These are phyloP conservation scores for Palythoa caribaeorum DNA, from an alignment of 92 coral and sea anemone genomes.

Conservation along the genomic window DNA sequence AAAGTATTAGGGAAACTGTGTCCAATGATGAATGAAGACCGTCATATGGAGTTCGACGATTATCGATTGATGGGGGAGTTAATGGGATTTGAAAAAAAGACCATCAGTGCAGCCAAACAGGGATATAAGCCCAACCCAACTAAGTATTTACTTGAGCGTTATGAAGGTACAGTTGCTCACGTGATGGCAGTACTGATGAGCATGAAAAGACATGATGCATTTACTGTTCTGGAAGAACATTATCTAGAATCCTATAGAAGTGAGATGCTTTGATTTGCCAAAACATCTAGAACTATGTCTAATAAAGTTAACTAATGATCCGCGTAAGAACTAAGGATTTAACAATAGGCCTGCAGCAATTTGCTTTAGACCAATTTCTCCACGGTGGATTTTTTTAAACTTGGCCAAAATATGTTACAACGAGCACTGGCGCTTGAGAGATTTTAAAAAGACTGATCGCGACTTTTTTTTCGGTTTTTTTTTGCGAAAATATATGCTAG, in stretches of 20 bases:
- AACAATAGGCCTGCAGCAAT: no score
- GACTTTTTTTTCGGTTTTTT: no score
- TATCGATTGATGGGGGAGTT: conserved; percentile 38
- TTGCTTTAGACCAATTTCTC: no score
- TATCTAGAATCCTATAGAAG: neutral
- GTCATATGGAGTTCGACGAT: neutral
- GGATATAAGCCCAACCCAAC: neutral
- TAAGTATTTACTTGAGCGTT: neutral
- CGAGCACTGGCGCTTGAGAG: no score
- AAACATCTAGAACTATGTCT: neutral
- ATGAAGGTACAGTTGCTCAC: conserved; percentile 25
- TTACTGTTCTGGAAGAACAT: neutral
- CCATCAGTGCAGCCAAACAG: neutral
- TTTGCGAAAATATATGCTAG: no score
- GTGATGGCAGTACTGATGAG: conserved; percentile 20
- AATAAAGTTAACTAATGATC: no score
- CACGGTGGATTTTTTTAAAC: no score
- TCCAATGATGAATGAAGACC: neutral
- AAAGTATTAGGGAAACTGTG: neutral
- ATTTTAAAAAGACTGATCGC: no score
- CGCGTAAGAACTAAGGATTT: no score
- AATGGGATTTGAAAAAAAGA: neutral
- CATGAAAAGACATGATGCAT: conserved; percentile 23
- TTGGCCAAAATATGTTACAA: no score
- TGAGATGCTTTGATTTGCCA: conserved; percentile 14